Evolutionary conservation across 2,797 vertebrate genomes (phyloP), one percentile per base, ranked within the genome.

Genomic region (Hylomyscus alleni): DNA sequence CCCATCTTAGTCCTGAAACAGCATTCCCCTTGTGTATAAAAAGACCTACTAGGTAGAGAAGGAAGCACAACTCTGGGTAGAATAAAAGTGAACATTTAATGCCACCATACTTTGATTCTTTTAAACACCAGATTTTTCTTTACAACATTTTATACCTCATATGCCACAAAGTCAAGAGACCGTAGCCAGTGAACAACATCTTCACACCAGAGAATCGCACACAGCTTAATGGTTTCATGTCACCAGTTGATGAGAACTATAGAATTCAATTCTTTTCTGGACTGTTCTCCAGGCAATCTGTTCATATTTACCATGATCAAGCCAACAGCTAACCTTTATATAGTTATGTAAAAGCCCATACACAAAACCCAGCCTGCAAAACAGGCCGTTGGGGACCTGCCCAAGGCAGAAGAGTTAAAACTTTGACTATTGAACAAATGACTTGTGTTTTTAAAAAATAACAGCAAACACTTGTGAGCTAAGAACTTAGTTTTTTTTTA

Each of bases 11-110:
- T 20, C 73, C 54, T 34, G 40, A 56, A 88, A 47, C 6, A 4
- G 34, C 11, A 62, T 34, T 34, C 6, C 31, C 44, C 22, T 54
- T 24, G 7, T 1, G 13, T 34, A 34, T 3, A 89, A 50, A 80
- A 78, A 26, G 56, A 40, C 22, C 40, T 26, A 20, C 0, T 34
- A 34, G 54, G 94, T 3, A 91, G 90, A 89, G 81, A 98, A 94
- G 94, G 94, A 95, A 40, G 19, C 97, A 93, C 19, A 91, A 98
- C 72, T 98, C 98, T 89, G 96, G 78, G 81, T 98, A 98, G 98
- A 98, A 98, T 98, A 98, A 98, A 98, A 98, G 98, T 98, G 98
- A 99, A 99, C 98, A 98, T 99, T 99, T 99, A 99, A 99, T 99
- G 98, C 97, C 98, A 98, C 98, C 98, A 98, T 98, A 98, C 84